Evolutionary conservation across 2,113 vertebrate species (phyloP), one percentile per base, ranked within the genome.

Genomic region (Regulus satrapa): DNA sequence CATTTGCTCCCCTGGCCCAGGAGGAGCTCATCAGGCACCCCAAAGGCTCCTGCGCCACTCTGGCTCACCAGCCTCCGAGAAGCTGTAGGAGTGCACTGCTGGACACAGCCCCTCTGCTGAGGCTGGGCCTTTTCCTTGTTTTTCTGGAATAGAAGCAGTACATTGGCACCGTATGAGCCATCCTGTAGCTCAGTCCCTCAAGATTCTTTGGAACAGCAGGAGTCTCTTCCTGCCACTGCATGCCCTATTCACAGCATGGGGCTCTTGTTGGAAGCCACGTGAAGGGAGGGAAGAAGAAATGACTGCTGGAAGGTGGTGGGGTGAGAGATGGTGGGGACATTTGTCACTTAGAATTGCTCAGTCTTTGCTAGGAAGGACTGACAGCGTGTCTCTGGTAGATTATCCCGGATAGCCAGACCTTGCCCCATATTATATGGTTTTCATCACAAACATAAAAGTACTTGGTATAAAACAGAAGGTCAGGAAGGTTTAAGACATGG

Each of bases 401-500:
- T 88, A 92, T 76, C 75, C 59, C 0, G 2, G 88, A 92, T 32
- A 92, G 71, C 73, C 28, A 88, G 72, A 79, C 49, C 58, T 66
- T 89, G 59, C 90, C 80, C 75, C 59, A 61, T 56, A 89, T 95
- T 92, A 85, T 63, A 95, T 54, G 73, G 79, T 91, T 97, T 97
- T 97, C 83, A 95, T 96, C 94, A 87, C 88, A 97, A 87, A 93
- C 86, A 96, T 95, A 92, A 97, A 96, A 90, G 86, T 93, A 88
- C 68, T 96, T 96, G 93, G 93, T 97, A 96, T 96, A 93, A 96
- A 97, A 91, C 92, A 96, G 95, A 97, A 96, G 95, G 95, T 96
- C 93, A 95, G 91, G 87, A 94, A 94, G 90, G 95, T 93, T 97
- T 97, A 96, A 94, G 88, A 81, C 95, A 97, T 82, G 93, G 94